A percentile compares a stretch with the other conserved stretches of the same genome.
phyloP scores from a whole-genome alignment of 2,888 invertebrate genomes.

The Antheraea assamensis region DNA sequence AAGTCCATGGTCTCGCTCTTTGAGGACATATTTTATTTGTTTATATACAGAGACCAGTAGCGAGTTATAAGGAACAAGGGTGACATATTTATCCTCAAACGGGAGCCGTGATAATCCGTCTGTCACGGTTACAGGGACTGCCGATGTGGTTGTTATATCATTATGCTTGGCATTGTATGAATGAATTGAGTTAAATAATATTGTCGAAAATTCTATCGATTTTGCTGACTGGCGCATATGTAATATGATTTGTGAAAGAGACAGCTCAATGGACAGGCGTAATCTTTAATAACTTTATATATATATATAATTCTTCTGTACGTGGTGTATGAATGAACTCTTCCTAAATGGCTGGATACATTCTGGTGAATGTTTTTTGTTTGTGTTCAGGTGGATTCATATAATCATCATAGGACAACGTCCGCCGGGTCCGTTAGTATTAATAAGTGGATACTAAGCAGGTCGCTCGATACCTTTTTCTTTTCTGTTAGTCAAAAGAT shows the following conservation, averaged over 20 bases:
- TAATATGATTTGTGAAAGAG: neutral
- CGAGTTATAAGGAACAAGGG: neutral
- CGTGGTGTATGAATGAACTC: no score
- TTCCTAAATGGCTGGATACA: no score
- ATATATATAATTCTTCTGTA: no score
- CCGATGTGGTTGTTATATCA: slow-evolving; percentile 41
- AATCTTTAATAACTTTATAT: no score
- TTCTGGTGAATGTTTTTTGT: no score
- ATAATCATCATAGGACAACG: no score
- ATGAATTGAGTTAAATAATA: slow-evolving; percentile 1
- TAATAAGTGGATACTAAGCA: no score
- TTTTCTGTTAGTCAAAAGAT: no score
- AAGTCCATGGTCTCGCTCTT: no score
- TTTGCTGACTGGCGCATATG: neutral
- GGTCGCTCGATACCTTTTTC: no score
- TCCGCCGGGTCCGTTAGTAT: no score
- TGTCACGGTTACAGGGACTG: slow-evolving; percentile 42
- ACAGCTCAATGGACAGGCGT: neutral
- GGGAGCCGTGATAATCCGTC: slow-evolving; percentile 51
- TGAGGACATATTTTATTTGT: neutral
- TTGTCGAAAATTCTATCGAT: neutral
- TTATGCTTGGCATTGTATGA: slow-evolving; percentile 33
- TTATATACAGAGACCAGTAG: neutral
- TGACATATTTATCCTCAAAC: slow-evolving; percentile 22
- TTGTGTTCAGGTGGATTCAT: no score